A percentile compares a stretch with the other conserved stretches of the same genome.
Conservation (phyloP, 2,113 vertebrate species). For the Hiodon alosoides region DNA sequence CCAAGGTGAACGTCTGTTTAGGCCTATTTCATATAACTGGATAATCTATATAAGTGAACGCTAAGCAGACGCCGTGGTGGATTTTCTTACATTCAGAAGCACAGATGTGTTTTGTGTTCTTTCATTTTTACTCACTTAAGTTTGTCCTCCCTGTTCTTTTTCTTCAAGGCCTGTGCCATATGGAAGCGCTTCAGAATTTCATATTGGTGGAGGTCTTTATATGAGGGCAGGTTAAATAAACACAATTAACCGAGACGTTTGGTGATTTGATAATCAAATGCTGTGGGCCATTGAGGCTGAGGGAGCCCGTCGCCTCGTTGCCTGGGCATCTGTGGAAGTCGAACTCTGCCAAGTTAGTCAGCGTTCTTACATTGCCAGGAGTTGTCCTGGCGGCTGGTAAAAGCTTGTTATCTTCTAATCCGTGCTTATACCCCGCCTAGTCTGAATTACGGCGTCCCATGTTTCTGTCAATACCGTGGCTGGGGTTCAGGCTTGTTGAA, state of each 20-base stretch:
- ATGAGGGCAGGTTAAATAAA: background rate
- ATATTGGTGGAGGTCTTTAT: no score
- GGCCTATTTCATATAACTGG: conserved; percentile 54
- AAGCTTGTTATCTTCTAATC: conserved; percentile 51
- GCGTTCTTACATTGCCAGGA: conserved; percentile 44
- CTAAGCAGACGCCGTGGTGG: background rate
- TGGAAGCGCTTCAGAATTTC: background rate
- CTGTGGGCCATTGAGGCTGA: background rate
- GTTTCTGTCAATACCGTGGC: conserved; percentile 32
- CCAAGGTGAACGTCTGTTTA: conserved; percentile 70
- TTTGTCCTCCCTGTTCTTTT: background rate
- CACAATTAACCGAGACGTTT: background rate
- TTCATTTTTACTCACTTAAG: no score
- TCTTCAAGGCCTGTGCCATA: background rate
- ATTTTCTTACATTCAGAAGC: background rate
- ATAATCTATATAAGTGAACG: conserved; percentile 2
- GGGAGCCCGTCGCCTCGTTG: background rate
- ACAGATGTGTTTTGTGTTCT: background rate
- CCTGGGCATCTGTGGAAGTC: conserved; percentile 26
- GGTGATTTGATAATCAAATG: background rate
- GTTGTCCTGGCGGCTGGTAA: conserved; percentile 37
- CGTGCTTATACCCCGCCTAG: conserved; percentile 36
- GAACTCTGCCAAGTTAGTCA: conserved; percentile 44
- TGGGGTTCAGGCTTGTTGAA: background rate
- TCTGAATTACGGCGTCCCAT: conserved; percentile 39